A percentile compares a stretch with the other conserved stretches of the same genome.
Evolutionary conservation across 2,113 vertebrate species (phyloP).

Genomic region (Corvus hawaiiensis): DNA sequence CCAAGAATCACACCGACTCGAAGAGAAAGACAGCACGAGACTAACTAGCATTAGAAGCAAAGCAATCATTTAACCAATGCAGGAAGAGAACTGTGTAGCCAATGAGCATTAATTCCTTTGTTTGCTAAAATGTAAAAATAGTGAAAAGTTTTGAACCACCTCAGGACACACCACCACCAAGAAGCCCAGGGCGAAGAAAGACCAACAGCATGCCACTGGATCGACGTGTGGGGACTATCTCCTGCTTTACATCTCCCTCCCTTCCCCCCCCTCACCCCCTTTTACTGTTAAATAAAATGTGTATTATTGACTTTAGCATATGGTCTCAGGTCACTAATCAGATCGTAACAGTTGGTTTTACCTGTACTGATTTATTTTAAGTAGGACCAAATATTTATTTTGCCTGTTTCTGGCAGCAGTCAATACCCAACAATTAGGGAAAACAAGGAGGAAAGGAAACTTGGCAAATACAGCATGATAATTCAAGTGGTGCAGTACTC

Average conservation of each 20-base stretch:
- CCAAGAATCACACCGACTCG: rapidly evolving
- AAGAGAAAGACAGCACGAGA: neutral
- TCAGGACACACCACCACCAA: neutral
- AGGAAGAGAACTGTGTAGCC: neutral
- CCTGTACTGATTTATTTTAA: neutral
- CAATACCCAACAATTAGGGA: neutral
- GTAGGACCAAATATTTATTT: neutral
- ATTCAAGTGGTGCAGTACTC: neutral
- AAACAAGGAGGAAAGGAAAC: neutral
- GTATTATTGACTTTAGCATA: neutral
- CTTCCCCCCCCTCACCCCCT: too few relatives aligned
- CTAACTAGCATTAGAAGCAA: neutral
- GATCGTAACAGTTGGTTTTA: neutral
- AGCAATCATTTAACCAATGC: neutral
- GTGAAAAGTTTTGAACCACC: neutral
- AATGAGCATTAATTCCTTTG: neutral
- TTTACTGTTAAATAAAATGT: neutral
- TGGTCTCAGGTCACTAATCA: neutral
- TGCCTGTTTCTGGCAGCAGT: neutral
- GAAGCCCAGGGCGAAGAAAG: neutral
- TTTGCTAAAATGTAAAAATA: neutral
- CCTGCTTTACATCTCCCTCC: neutral
- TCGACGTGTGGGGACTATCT: rapidly evolving
- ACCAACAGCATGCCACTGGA: neutral
- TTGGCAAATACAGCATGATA: neutral